Conservation (phyloP, 2,797 vertebrate genomes). For the Tokudaia muenninki region DNA sequence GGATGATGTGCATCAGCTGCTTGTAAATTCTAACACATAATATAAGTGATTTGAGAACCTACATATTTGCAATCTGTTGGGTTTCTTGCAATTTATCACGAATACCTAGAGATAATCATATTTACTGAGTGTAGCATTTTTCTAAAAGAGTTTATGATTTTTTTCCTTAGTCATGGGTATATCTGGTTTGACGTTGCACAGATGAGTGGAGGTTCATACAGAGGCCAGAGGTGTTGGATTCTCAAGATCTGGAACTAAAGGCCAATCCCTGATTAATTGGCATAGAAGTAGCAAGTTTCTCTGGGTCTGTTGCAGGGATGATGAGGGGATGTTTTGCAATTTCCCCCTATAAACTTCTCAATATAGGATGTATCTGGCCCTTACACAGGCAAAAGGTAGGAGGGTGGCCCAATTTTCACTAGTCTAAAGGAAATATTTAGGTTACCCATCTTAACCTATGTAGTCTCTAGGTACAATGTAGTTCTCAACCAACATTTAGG, state of each 20-base stretch:
- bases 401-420: neutral
- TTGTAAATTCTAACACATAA: neutral
- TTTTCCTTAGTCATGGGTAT: neutral
- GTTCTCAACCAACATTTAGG: neutral
- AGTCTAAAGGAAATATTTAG: neutral
- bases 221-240: neutral
- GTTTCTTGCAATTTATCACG: neutral
- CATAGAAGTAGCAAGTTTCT: neutral
- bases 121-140: neutral
- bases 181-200: neutral
- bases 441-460: neutral
- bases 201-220: neutral
- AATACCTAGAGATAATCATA: neutral
- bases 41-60: neutral
- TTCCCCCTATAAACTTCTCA: neutral
- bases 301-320: neutral
- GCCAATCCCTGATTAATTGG: neutral
- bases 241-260: neutral
- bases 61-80: neutral
- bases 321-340: neutral
- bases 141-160: neutral
- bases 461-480: neutral
- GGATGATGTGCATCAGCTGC: neutral
- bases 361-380: neutral
- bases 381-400: neutral